Base-by-base conservation (phyloP, 2,113 vertebrate species). In the Antennarius striatus region DNA sequence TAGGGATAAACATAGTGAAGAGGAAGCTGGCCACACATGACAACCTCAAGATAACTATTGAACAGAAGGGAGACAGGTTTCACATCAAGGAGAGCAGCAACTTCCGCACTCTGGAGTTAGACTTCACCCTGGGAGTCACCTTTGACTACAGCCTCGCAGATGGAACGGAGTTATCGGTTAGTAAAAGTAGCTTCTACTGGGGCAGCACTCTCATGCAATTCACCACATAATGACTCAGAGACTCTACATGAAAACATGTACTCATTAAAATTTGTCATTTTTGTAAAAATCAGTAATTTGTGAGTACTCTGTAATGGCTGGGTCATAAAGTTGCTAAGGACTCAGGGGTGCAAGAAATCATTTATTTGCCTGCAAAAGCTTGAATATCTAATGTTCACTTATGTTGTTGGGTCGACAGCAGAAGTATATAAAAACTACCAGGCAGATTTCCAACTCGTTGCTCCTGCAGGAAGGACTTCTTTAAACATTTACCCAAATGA, bases 11-110 rank as follows among this genome's bases (percentile, higher is more conserved):
- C 47, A 0, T 96, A 46, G 78, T 98, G 86, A 99, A 99, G 77
- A 94, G 96, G 79, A 98, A 97, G 85, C 87, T 98, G 71, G 97
- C 94, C 1, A 71, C 93, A 70, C 96, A 96, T 2, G 98, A 98
- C 71, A 95, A 95, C 53, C 89, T 99, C 82, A 96, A 96, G 79
- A 52, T 99, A 59, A 94, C 15, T 46, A 88, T 99, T 46, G 77
- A 91, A 10, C 97, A 98, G 82, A 90, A 80, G 0, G 97, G 95
- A 80, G 90, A 97, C 66, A 96, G 91, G 74, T 95, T 99, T 63
- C 84, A 63, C 0, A 6, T 99, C 63, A 95, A 95, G 78, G 98
- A 99, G 88, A 86, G 79, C 72, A 99, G 98, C 63, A 84, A 17
- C 17, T 98, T 99, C 83, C 93, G 96, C 48, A 94, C 0, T 12